phyloP scores from a whole-genome alignment of 1,140 invertebrate species.

The Caenorhabditis tropicalis region DNA sequence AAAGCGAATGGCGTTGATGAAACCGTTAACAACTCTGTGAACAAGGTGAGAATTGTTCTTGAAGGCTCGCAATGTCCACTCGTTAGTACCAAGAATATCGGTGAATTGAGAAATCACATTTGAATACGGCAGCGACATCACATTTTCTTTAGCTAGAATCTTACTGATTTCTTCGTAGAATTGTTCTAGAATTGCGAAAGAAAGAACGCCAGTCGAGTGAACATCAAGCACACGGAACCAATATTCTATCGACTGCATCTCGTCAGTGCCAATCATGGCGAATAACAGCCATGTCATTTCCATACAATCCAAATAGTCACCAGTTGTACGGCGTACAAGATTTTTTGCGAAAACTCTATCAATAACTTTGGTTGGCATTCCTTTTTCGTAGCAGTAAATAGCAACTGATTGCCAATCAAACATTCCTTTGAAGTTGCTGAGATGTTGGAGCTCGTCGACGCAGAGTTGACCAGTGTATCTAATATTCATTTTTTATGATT shows the following conservation, averaged over 20 bases:
- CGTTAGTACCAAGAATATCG: neutral
- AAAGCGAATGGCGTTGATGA: neutral
- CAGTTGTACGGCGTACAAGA: neutral
- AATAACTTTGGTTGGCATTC: neutral
- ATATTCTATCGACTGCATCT: neutral
- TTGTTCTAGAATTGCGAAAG: neutral
- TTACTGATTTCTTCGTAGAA: neutral
- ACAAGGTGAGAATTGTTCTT: neutral
- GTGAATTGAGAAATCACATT: neutral
- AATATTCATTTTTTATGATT: neutral
- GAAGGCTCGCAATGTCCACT: neutral
- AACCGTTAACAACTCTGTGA: neutral
- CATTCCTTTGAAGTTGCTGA: neutral
- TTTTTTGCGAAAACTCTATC: neutral
- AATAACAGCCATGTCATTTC: conserved; percentile 16
- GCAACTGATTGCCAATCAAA: neutral
- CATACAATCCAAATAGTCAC: neutral
- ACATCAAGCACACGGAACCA: conserved; percentile 35
- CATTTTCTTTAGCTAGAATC: neutral
- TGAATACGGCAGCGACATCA: neutral
- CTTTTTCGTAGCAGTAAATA: neutral
- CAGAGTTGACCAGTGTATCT: neutral
- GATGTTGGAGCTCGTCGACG: neutral
- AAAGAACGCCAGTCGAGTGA: neutral
- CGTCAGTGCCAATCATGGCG: conserved; percentile 15